These are phyloP conservation scores for Nephotettix cincticeps DNA, from an alignment of 1,140 invertebrate genomes.

Conservation along the genomic window DNA sequence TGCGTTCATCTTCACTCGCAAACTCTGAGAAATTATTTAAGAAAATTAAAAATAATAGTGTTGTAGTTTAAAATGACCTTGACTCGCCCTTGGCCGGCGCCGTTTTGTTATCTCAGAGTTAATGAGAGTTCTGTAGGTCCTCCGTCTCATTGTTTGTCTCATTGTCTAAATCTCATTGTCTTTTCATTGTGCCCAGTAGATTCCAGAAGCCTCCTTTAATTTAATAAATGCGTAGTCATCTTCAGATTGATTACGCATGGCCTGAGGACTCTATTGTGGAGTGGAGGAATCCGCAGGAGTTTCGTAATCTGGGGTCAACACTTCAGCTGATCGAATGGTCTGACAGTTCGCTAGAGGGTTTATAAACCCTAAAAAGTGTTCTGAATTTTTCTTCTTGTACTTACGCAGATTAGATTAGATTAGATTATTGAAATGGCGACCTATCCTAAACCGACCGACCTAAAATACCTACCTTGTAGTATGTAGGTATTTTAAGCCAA, in stretches of 20 bases:
- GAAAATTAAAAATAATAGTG: background rate
- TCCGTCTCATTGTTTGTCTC: background rate
- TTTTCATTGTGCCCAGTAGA: background rate
- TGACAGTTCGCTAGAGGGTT: too few relatives aligned
- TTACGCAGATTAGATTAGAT: too few relatives aligned
- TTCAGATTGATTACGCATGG: background rate
- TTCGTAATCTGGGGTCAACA: too few relatives aligned
- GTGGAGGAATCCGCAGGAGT: too few relatives aligned
- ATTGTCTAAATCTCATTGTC: background rate
- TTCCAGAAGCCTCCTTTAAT: constrained; percentile 5
- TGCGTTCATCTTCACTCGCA: background rate
- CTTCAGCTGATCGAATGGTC: too few relatives aligned
- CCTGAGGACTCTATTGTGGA: background rate
- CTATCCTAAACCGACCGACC: too few relatives aligned
- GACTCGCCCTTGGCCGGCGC: background rate
- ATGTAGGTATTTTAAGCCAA: too few relatives aligned
- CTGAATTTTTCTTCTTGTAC: too few relatives aligned
- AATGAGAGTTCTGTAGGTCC: background rate
- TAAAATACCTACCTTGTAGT: too few relatives aligned
- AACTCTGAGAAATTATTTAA: background rate
- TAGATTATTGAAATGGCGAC: too few relatives aligned
- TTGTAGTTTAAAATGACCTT: background rate
- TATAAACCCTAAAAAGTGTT: too few relatives aligned
- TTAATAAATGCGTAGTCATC: constrained; percentile 10
- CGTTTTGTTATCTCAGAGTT: background rate